Evolutionary conservation across 2,797 vertebrate genomes (phyloP), one percentile per base, ranked within the genome.

Genomic region (Sylvia borin): DNA sequence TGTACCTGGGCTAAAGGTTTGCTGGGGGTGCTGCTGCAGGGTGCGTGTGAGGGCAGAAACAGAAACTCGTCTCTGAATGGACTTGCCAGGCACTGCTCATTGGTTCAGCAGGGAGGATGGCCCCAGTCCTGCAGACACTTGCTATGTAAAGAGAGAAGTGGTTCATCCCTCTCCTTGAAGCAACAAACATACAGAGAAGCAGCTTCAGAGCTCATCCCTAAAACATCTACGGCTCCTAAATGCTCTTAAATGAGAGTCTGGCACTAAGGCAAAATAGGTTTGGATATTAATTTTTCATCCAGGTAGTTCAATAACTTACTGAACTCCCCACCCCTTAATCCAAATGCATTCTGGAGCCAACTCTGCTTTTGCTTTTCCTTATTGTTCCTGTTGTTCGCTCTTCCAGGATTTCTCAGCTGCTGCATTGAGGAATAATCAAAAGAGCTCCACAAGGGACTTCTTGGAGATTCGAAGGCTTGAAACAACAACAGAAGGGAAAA

Each of bases 21-120:
- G 25, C 25, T 47, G 27, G 54, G 72, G 5, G 32, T n/a, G 40
- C 36, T 36, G 7, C 48, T 7, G 4, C 3, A 12, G 29, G 1
- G 5, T 1, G 2, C 13, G 4, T 50, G 36, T 13, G 32, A 29
- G 36, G 48, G 15, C 34, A 83, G 40, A 65, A 84, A 38, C 2
- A 10, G 48, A 86, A 95, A 20, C 43, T 36, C 27, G 15, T 27
- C 29, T 72, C 54, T 74, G 57, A 80, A 50, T 1, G 4, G 34
- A 61, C 19, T 67, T 2, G 1, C 22, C 1, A 1, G 21, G 65
- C 0, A 0, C 71, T 79, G 77, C 53, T 73, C 0, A 0, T 45
- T 5, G 0, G 29, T 40, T 85, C 2, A 4, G 45, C 5, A 0
- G 2, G 19, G 34, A 45, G n/a, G 9, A 43, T 47, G 65, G 15